phyloP scores from a whole-genome alignment of 2,113 vertebrate genomes.

The Hucho hucho region DNA sequence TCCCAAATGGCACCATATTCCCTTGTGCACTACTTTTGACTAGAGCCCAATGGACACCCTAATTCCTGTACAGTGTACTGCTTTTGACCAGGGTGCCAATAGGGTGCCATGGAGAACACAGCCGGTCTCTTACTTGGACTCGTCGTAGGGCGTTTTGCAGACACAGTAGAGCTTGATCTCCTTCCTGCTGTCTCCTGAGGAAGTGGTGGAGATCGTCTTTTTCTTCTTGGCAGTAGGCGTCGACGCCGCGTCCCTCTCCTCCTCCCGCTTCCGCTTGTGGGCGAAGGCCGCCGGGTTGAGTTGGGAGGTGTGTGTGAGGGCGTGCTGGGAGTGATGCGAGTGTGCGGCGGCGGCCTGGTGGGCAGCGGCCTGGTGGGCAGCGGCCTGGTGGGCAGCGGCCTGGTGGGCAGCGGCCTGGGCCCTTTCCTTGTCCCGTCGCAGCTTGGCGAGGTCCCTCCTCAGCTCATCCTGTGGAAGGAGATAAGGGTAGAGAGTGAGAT shows the following conservation, averaged over 20 bases:
- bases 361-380: no score
- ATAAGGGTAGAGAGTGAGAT: neutral
- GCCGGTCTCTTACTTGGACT: conserved; percentile 86
- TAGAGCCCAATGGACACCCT: no score
- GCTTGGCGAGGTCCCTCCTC: conserved; percentile 84
- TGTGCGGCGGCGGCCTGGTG: conserved; percentile 50
- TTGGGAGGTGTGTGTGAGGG: conserved; percentile 37
- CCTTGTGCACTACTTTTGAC: no score
- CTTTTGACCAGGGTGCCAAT: no score
- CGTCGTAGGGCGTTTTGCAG: conserved; percentile 98
- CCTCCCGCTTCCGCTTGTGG: conserved; percentile 94
- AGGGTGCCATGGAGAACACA: no score
- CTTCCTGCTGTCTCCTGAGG: conserved; percentile 93
- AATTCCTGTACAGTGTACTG: no score
- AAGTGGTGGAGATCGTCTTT: conserved; percentile 95
- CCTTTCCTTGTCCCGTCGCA: conserved; percentile 89
- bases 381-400: conserved; percentile 82
- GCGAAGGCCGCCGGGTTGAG: conserved; percentile 45
- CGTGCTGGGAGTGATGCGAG: conserved; percentile 41
- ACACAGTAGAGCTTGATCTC: conserved; percentile 98
- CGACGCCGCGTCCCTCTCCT: conserved; percentile 72
- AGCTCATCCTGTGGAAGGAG: conserved; percentile 85
- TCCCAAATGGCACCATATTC: no score
- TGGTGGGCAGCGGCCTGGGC: conserved; percentile 81
- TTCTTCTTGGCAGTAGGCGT: conserved; percentile 92